Evolutionary conservation across 2,888 invertebrate genomes (phyloP).

Genomic region (Allolobophora icterica): DNA sequence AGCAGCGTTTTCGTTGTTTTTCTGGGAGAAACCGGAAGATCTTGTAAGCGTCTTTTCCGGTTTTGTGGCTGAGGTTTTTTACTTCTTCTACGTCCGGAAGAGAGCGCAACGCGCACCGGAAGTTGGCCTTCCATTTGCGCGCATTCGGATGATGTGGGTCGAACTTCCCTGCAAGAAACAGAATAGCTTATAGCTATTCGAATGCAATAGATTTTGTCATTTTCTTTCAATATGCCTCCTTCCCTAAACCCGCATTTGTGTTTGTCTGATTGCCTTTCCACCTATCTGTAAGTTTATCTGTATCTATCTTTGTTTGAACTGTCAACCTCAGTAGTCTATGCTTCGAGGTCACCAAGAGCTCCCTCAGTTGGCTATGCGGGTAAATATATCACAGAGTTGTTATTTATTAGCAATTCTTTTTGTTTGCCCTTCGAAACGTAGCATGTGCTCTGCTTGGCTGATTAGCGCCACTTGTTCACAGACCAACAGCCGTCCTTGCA

Average conservation of each 20-base stretch:
- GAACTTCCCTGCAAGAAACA: conserved; percentile 32
- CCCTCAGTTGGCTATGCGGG: not conserved
- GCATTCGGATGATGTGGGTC: conserved; percentile 17
- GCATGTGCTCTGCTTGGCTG: not conserved
- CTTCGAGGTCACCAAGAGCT: too few species aligned
- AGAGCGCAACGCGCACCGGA: conserved; percentile 61
- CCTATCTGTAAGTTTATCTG: not conserved
- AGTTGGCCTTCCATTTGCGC: conserved; percentile 60
- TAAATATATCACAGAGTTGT: not conserved
- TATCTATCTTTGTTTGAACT: not conserved
- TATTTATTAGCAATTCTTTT: not conserved
- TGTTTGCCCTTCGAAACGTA: not conserved
- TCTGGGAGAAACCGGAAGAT: conserved; percentile 35
- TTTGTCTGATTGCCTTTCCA: not conserved
- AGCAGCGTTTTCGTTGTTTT: conserved; percentile 28
- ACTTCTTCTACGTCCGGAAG: conserved; percentile 56
- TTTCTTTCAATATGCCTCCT: not conserved
- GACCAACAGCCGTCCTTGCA: not conserved
- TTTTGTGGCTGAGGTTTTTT: conserved; percentile 33
- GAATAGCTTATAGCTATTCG: not conserved
- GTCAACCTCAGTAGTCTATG: too few species aligned
- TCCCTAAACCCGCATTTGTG: not conserved
- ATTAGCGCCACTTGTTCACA: not conserved
- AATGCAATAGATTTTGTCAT: not conserved
- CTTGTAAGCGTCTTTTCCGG: conserved; percentile 38